Percentiles rank a stretch among this genome's conserved stretches.
Evolutionary conservation across 1,140 invertebrate species (phyloP).

Genomic region (Hirudo medicinalis): DNA sequence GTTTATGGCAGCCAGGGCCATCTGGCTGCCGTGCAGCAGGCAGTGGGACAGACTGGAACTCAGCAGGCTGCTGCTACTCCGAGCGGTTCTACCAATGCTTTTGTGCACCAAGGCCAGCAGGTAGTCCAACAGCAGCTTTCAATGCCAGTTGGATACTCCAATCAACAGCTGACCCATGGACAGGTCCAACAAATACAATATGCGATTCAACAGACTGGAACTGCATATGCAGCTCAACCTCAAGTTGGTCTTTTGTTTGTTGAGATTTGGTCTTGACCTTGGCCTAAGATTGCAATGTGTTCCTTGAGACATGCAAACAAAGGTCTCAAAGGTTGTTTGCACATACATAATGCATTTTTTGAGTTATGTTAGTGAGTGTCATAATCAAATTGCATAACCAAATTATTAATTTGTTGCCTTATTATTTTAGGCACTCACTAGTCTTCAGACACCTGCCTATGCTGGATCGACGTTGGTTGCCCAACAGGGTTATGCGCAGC

Average conservation of each 20-base stretch:
- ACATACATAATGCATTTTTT: neutral
- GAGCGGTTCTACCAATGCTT: neutral
- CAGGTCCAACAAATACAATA: neutral
- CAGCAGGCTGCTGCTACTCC: neutral
- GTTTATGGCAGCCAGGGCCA: slow-evolving; percentile 8
- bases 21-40: slow-evolving; percentile 2
- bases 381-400: too few relatives aligned
- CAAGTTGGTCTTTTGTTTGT: slow-evolving; percentile 5
- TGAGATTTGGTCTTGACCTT: too few relatives aligned
- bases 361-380: neutral
- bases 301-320: too few relatives aligned
- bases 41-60: neutral
- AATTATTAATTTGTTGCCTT: neutral
- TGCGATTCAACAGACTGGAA: neutral
- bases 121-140: neutral
- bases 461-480: neutral
- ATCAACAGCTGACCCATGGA: neutral
- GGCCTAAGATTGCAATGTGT: too few relatives aligned
- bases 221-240: neutral
- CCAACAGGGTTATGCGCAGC: slow-evolving; percentile 8
- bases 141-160: neutral
- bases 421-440: neutral
- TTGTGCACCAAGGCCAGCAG: neutral
- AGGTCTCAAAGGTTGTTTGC: too few relatives aligned
- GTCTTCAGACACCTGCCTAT: slow-evolving; percentile 6